Evolutionary conservation across 2,888 invertebrate genomes (phyloP), one percentile per base, ranked within the genome.

Genomic region (Zhengitettix transpicula): DNA sequence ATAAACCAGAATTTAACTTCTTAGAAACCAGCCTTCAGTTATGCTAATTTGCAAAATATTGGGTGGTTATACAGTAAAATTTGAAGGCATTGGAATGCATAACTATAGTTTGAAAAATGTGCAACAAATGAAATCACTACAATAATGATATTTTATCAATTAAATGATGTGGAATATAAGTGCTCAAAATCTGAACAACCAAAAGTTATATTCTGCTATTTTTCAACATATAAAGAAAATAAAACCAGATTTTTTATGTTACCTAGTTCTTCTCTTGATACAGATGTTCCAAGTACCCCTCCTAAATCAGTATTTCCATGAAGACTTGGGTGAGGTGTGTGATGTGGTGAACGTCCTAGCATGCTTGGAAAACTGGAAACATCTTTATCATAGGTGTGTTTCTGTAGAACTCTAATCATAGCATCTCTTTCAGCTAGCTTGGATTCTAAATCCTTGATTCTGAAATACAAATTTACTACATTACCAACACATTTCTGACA

Each of bases 381-480:
- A 58, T 84, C 84, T 65, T 84, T 83, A 68, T 84, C 85, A 59
- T 80, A 80, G 0, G 86, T 85, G 70, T 87, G 87, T 67, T 87
- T 87, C 74, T 92, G 90, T 52, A 92, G 77, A 28, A 91, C 89
- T 67, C 87, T 83, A 67, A 94, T 89, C 87, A 93, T 89, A 0
- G 91, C 91, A 70, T 94, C 92, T 60, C 87, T 83, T 71, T 93
- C 92, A 0, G 89, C 89, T 60, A 93, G 79, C 70, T 90, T 89
- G 7, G 89, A 89, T 72, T 93, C 91, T 64, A 90, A 74, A 72
- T 89, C 89, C 72, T 91, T 91, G 66, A 89, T 80, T 69, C 85
- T 85, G 65, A 40, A 65, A 68, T 57, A 40, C 60, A 61, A 60
- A 40, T 52, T 28, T 28, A 2, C 2, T 28, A 28, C 2, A 28